A percentile compares a stretch with the other conserved stretches of the same genome.
These are phyloP conservation scores for Diorhabda elongata DNA, from an alignment of 1,140 invertebrate species.

Conservation along the genomic window DNA sequence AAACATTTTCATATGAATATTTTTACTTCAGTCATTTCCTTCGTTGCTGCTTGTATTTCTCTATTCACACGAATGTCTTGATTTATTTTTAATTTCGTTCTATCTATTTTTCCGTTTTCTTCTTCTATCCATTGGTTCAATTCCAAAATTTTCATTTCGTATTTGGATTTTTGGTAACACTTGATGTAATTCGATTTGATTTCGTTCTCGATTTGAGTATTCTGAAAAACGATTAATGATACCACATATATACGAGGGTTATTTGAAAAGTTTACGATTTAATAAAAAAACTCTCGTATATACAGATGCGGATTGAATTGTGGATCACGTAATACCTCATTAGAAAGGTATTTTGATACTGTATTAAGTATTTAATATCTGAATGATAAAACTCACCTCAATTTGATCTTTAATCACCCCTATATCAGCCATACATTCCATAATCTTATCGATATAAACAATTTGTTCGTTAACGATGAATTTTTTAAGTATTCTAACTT, in stretches of 20 bases:
- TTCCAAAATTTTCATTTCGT: constrained; percentile 23
- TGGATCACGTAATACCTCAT: too few species aligned
- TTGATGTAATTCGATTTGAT: constrained; percentile 32
- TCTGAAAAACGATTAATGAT: constrained; percentile 17
- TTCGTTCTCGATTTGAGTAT: constrained; percentile 30
- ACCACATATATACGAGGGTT: too few species aligned
- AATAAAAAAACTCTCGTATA: too few species aligned
- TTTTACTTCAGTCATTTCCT: constrained; percentile 24
- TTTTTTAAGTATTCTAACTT: constrained; percentile 19
- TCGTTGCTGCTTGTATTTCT: constrained; percentile 27
- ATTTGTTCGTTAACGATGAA: constrained; percentile 14
- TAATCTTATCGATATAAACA: constrained; percentile 15
- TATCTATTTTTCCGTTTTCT: constrained; percentile 20
- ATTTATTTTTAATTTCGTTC: constrained; percentile 21
- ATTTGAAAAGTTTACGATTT: too few species aligned
- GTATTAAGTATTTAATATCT: too few species aligned
- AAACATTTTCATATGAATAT: too few species aligned
- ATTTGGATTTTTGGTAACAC: constrained; percentile 33
- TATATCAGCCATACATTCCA: constrained; percentile 25
- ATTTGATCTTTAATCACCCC: constrained; percentile 39
- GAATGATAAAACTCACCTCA: constrained; percentile 25
- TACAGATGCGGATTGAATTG: too few species aligned
- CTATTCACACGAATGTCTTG: constrained; percentile 34
- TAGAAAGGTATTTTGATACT: too few species aligned
- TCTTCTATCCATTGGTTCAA: constrained; percentile 23